Conservation (phyloP, 2,888 invertebrate genomes). For the Myopa tessellatipennis region DNA sequence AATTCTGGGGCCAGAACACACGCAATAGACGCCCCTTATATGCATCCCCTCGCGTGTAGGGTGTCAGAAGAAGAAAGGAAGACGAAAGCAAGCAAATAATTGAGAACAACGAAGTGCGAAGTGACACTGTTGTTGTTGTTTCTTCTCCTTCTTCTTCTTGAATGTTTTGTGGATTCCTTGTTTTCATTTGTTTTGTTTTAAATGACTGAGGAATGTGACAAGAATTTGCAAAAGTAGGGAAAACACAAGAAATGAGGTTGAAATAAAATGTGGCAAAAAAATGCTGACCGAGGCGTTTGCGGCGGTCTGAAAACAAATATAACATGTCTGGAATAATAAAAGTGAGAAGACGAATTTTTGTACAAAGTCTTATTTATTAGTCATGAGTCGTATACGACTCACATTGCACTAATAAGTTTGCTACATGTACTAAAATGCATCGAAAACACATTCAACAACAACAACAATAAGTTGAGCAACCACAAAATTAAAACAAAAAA, state of each 20-base stretch:
- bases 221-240: constrained; percentile 60
- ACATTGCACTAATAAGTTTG: too few relatives aligned
- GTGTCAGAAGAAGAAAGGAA: too few relatives aligned
- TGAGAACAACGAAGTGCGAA: too few relatives aligned
- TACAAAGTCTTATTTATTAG: too few relatives aligned
- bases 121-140: too few relatives aligned
- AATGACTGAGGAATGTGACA: constrained; percentile 55
- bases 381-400: too few relatives aligned
- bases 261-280: constrained; percentile 11
- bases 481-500: constrained; percentile 15
- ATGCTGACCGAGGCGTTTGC: background rate
- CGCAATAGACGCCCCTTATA: too few relatives aligned
- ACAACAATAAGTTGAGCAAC: background rate
- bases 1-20: too few relatives aligned
- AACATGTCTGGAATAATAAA: constrained; percentile 24
- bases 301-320: background rate
- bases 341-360: background rate
- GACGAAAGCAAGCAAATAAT: too few relatives aligned
- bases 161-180: background rate
- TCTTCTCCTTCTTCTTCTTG: too few relatives aligned
- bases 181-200: background rate
- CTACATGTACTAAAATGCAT: background rate
- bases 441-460: constrained; percentile 19
- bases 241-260: constrained; percentile 48
- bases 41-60: too few relatives aligned